Evolutionary conservation across 92 coral and sea anemone species (phyloP).

Genomic region (Desmophyllum pertusum): DNA sequence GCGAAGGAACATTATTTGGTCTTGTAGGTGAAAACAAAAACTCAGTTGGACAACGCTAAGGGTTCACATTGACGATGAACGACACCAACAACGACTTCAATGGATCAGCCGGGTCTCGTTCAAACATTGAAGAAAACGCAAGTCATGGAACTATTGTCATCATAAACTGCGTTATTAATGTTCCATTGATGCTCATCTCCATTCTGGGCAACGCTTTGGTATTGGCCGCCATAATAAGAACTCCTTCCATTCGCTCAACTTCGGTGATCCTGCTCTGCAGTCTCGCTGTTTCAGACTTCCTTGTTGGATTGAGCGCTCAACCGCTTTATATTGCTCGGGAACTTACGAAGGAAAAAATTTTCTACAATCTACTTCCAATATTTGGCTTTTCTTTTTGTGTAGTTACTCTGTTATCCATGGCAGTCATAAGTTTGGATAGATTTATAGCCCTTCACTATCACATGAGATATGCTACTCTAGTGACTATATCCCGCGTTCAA

Average conservation of each 20-base stretch:
- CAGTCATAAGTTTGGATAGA: constrained; percentile 7
- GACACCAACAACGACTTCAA: too few relatives aligned
- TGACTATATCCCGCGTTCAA: too few relatives aligned
- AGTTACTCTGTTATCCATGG: not conserved
- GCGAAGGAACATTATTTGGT: too few relatives aligned
- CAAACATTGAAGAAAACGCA: too few relatives aligned
- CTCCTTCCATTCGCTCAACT: constrained; percentile 2
- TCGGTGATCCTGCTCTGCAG: not conserved
- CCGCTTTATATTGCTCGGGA: too few relatives aligned
- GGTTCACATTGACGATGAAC: too few relatives aligned
- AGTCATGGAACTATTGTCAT: too few relatives aligned
- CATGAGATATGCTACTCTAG: not conserved
- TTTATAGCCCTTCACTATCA: constrained; percentile 17
- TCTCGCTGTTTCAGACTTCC: constrained; percentile 13
- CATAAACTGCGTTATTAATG: too few relatives aligned
- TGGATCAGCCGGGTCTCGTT: too few relatives aligned
- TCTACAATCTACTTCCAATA: not conserved
- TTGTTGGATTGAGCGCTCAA: constrained; percentile 15
- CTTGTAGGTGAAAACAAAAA: too few relatives aligned
- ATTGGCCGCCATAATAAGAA: not conserved
- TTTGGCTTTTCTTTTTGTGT: not conserved
- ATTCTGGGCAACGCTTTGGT: constrained; percentile 17
- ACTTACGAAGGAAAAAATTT: not conserved
- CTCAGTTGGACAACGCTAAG: too few relatives aligned
- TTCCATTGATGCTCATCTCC: not conserved